Conservation (phyloP, 2,888 invertebrate genomes). For the Hypomecis punctinalis region DNA sequence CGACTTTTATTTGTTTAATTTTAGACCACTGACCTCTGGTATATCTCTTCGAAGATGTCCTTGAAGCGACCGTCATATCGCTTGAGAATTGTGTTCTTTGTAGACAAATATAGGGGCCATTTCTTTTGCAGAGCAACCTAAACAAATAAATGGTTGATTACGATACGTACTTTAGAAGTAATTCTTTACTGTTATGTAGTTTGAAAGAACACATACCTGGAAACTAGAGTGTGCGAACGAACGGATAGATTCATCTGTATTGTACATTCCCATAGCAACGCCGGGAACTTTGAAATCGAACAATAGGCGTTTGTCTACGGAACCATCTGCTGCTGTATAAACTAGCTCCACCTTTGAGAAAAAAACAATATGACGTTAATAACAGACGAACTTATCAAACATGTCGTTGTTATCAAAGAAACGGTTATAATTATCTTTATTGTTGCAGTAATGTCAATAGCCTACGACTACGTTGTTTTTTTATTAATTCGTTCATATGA, state of each 20-base stretch:
- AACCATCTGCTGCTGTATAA: slow-evolving; percentile 87
- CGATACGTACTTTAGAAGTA: slow-evolving; percentile 22
- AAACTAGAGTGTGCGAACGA: slow-evolving; percentile 95
- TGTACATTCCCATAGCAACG: slow-evolving; percentile 95
- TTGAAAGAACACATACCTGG: slow-evolving; percentile 77
- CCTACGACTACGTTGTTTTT: slow-evolving; percentile 30
- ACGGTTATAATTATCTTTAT: slow-evolving; percentile 29
- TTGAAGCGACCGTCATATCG: slow-evolving; percentile 95
- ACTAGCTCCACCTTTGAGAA: slow-evolving; percentile 88
- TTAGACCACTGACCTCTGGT: slow-evolving; percentile 86
- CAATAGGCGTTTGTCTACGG: slow-evolving; percentile 84
- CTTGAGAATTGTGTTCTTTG: slow-evolving; percentile 96
- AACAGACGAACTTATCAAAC: background rate
- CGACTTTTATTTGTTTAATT: slow-evolving; percentile 24
- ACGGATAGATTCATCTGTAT: slow-evolving; percentile 93
- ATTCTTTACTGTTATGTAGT: slow-evolving; percentile 18
- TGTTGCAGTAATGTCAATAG: slow-evolving; percentile 33
- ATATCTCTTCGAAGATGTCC: slow-evolving; percentile 96
- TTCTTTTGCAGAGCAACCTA: slow-evolving; percentile 91
- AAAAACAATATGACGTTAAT: slow-evolving; percentile 18
- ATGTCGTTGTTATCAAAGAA: slow-evolving; percentile 21
- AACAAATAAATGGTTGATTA: slow-evolving; percentile 42
- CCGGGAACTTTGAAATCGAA: slow-evolving; percentile 91
- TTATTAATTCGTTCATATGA: slow-evolving; percentile 22
- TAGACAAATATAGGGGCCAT: slow-evolving; percentile 95